These are phyloP conservation scores for Odontothrips loti DNA, from an alignment of 2,888 invertebrate genomes.

Conservation along the genomic window DNA sequence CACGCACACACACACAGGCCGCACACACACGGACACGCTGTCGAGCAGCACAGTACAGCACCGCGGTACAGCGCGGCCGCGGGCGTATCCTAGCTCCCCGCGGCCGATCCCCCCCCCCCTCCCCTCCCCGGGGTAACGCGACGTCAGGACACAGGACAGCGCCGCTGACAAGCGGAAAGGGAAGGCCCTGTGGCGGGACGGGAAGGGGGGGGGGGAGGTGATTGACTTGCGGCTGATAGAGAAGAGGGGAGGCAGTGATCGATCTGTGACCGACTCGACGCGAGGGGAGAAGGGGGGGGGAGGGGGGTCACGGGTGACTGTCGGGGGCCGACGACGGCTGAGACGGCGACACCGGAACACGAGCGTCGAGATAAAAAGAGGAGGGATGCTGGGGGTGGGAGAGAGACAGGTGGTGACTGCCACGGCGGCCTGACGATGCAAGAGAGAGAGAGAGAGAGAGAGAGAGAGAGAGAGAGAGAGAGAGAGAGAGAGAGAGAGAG, in stretches of 20 bases:
- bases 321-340: slow-evolving; percentile 28
- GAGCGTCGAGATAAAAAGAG: neutral
- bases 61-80: too few species aligned
- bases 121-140: neutral
- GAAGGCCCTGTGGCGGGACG: neutral
- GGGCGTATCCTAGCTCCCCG: too few species aligned
- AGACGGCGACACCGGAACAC: neutral
- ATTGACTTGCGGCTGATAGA: slow-evolving; percentile 29
- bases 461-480: neutral
- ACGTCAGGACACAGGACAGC: neutral
- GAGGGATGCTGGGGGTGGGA: neutral
- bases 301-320: slow-evolving; percentile 28
- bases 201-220: slow-evolving; percentile 28
- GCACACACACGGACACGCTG: too few species aligned
- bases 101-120: too few species aligned
- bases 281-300: neutral
- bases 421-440: neutral
- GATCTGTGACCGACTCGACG: slow-evolving; percentile 30
- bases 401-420: neutral
- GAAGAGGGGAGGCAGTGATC: slow-evolving; percentile 29
- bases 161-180: slow-evolving; percentile 27
- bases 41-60: too few species aligned
- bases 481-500: neutral
- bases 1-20: too few species aligned
- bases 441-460: neutral